These are phyloP conservation scores for Chloroclystis v-ata DNA, from an alignment of 2,888 invertebrate species.

Conservation along the genomic window DNA sequence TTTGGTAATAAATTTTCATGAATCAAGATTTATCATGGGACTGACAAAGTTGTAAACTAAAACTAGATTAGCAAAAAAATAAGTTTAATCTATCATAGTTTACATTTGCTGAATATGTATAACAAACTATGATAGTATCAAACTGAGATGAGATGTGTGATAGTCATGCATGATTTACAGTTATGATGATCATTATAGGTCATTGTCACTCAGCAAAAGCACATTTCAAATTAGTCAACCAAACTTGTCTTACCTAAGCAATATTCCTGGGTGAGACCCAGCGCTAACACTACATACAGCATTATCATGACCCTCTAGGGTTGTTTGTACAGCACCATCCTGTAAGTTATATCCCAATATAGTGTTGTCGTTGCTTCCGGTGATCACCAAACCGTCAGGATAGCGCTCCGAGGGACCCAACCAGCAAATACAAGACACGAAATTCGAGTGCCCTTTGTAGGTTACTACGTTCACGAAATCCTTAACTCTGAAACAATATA, in stretches of 20 bases:
- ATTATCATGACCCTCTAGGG: conserved; percentile 87
- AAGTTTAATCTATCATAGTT: too few relatives aligned
- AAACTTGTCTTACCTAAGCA: conserved; percentile 56
- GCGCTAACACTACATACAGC: conserved; percentile 79
- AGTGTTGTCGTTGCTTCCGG: conserved; percentile 92
- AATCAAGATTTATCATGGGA: too few relatives aligned
- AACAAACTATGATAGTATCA: too few relatives aligned
- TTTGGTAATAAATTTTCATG: too few relatives aligned
- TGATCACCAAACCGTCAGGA: conserved; percentile 88
- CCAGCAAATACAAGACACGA: conserved; percentile 89
- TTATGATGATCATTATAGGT: too few relatives aligned
- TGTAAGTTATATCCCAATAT: conserved; percentile 88
- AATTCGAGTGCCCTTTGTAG: conserved; percentile 89
- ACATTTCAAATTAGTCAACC: too few relatives aligned
- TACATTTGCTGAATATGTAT: too few relatives aligned
- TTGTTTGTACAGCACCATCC: conserved; percentile 81
- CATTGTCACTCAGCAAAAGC: too few relatives aligned
- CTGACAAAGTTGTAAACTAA: too few relatives aligned
- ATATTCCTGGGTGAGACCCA: conserved; percentile 59
- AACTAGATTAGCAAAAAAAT: too few relatives aligned
- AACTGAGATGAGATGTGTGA: too few relatives aligned
- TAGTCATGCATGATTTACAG: too few relatives aligned
- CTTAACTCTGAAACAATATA: conserved; percentile 73
- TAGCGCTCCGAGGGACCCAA: conserved; percentile 82
- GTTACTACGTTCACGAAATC: conserved; percentile 82